A percentile compares a stretch with the other conserved stretches of the same genome.
Conservation (phyloP, 2,113 vertebrate species). For the Tiliqua scincoides region DNA sequence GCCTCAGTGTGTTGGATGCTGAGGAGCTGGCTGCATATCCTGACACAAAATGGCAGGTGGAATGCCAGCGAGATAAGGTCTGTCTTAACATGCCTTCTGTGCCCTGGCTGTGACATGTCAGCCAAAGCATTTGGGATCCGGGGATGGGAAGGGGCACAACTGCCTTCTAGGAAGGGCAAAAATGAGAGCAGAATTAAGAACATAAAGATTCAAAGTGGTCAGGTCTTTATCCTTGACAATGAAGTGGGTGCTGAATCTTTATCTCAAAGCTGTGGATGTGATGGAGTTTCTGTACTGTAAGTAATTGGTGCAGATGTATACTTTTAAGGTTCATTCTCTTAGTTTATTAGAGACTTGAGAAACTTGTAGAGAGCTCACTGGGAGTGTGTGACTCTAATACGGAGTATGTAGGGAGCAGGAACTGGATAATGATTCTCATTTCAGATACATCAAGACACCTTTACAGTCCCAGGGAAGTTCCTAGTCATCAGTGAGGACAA, state of each 20-base stretch:
- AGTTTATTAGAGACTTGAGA: background rate
- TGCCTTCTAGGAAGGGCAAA: background rate
- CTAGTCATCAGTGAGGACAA: conserved; percentile 4
- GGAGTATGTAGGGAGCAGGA: background rate
- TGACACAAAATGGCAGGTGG: conserved; percentile 26
- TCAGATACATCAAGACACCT: background rate
- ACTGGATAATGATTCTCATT: background rate
- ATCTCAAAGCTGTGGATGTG: background rate
- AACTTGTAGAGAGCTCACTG: background rate
- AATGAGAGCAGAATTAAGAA: background rate
- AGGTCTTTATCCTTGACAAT: background rate
- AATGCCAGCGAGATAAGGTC: conserved; percentile 15
- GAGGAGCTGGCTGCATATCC: conserved; percentile 13
- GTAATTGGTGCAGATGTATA: background rate
- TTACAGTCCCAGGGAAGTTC: background rate
- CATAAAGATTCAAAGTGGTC: background rate
- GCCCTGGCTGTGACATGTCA: background rate
- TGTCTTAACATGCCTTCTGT: background rate
- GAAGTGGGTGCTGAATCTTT: background rate
- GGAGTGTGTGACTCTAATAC: background rate
- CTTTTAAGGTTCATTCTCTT: background rate
- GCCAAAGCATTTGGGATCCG: background rate
- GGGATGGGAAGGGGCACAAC: background rate
- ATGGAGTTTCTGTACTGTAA: background rate
- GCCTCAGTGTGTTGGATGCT: conserved; percentile 1